Percentiles rank a stretch among this genome's conserved stretches.
phyloP scores from a whole-genome alignment of 30 jellyfish, hydroid and myxozoan species.

The Pelagia noctiluca region DNA sequence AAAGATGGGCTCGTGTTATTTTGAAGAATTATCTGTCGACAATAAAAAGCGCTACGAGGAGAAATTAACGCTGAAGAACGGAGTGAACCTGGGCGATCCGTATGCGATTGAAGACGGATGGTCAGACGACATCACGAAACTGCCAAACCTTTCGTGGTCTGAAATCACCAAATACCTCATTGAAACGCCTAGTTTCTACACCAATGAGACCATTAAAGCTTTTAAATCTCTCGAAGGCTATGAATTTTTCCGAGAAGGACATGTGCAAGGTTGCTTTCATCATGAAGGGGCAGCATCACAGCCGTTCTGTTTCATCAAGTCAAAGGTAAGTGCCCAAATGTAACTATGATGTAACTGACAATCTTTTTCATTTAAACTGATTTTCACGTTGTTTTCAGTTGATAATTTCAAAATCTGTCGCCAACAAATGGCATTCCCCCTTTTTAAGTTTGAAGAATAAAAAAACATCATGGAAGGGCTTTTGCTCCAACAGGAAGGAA shows the following conservation, averaged over 20 bases:
- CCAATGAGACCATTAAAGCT: slow-evolving; percentile 16
- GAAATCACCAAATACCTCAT: slow-evolving; percentile 16
- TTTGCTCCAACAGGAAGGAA: too few species aligned
- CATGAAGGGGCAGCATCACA: slow-evolving; percentile 2
- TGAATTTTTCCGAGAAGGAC: slow-evolving; percentile 24
- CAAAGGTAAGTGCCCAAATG: too few species aligned
- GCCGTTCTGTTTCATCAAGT: slow-evolving; percentile 33
- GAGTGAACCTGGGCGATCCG: slow-evolving; percentile 3
- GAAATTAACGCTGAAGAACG: slow-evolving; percentile 11
- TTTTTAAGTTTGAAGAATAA: too few species aligned
- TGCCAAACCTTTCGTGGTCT: slow-evolving; percentile 12
- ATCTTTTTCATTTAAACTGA: too few species aligned
- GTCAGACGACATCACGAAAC: neutral
- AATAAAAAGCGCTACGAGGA: slow-evolving; percentile 15
- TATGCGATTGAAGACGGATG: slow-evolving; percentile 19
- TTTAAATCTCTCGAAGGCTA: slow-evolving; percentile 29
- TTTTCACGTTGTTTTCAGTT: too few species aligned
- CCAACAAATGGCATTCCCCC: too few species aligned
- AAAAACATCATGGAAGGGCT: too few species aligned
- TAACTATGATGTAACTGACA: too few species aligned
- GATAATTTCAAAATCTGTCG: too few species aligned
- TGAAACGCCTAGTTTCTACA: slow-evolving; percentile 21
- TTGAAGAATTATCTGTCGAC: slow-evolving; percentile 3
- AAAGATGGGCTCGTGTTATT: too few species aligned
- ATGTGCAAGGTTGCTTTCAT: slow-evolving; percentile 28